Base-by-base conservation (phyloP, 2,797 vertebrate genomes). In the Cetoscarus ocellatus region DNA sequence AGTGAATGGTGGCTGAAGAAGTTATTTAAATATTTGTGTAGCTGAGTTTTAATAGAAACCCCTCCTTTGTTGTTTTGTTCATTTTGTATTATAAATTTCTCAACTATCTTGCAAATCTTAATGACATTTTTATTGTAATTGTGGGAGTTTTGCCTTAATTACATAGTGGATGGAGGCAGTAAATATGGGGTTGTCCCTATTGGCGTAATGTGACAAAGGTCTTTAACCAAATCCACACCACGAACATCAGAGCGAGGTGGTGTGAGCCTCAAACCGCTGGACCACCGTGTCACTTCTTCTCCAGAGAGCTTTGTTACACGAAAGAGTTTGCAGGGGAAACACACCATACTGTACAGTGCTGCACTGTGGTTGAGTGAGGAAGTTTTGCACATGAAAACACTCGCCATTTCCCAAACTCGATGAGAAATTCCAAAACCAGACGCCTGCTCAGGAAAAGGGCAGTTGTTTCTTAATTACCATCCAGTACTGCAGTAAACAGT, bases 391-490 rank as follows among this genome's bases (percentile, higher is more conserved):
- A 86, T 90, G 80, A 88, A 88, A 88, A 86, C 73, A 77, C 82
- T 85, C 83, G 84, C 83, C 76, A 73, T 86, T 90, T 76, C 79
- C 86, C 83, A 80, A 85, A 86, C 79, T 75, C 78, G 69, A 82
- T 80, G 61, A 81, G 85, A 91, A 89, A 84, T 76, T 80, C 79
- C 78, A 77, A 84, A 91, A 80, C 85, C 89, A 91, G 88, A 81
- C 79, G 79, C 71, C 75, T 86, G 75, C 73, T 79, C 82, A 82
- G 86, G 86, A 90, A 86, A 85, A 80, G 80, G 79, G 75, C 78
- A 82, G 86, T 86, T 85, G 81, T 86, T 84, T 80, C 82, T 85
- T 87, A 90, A 90, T 89, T 82, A 87, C 62, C 70, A 87, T 85
- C 70, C 77, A 76, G 73, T 59, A 72, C 79, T 84, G 55, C 73